These are phyloP conservation scores for Diceros bicornis DNA, from an alignment of 2,797 vertebrate genomes.

Conservation along the genomic window DNA sequence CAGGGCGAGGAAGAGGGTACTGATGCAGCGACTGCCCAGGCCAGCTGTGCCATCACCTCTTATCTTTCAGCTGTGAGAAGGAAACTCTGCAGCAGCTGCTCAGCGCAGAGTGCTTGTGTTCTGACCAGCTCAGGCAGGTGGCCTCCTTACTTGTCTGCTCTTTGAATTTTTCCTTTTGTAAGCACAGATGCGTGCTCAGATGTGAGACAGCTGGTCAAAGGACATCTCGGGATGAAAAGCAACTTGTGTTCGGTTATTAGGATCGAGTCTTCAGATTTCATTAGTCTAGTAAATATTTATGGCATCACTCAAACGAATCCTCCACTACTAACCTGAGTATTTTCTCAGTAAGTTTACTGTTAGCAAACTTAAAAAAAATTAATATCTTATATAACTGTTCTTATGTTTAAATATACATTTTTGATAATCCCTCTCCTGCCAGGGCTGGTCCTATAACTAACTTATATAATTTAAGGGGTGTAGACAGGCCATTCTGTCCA, in stretches of 20 bases:
- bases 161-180: slow-evolving; percentile 41
- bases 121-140: slow-evolving; percentile 10
- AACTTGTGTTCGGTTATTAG: slow-evolving; percentile 48
- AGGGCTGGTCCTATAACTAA: background rate
- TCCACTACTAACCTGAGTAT: background rate
- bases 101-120: background rate
- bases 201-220: slow-evolving; percentile 71
- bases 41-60: background rate
- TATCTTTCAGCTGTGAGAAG: background rate
- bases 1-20: background rate
- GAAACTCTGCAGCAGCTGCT: background rate
- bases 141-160: slow-evolving; percentile 20
- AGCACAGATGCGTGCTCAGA: slow-evolving; percentile 26
- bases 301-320: background rate
- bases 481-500: slow-evolving; percentile 42
- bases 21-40: background rate
- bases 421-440: background rate
- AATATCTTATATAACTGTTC: background rate
- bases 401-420: slow-evolving; percentile 53
- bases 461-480: slow-evolving; percentile 24
- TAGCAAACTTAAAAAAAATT: slow-evolving; percentile 20
- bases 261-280: slow-evolving; percentile 63
- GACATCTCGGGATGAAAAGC: background rate
- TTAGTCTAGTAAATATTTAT: slow-evolving; percentile 68
- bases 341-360: slow-evolving; percentile 32